Base-by-base conservation (phyloP, 2,888 invertebrate genomes). In the Dolomedes plantarius region DNA sequence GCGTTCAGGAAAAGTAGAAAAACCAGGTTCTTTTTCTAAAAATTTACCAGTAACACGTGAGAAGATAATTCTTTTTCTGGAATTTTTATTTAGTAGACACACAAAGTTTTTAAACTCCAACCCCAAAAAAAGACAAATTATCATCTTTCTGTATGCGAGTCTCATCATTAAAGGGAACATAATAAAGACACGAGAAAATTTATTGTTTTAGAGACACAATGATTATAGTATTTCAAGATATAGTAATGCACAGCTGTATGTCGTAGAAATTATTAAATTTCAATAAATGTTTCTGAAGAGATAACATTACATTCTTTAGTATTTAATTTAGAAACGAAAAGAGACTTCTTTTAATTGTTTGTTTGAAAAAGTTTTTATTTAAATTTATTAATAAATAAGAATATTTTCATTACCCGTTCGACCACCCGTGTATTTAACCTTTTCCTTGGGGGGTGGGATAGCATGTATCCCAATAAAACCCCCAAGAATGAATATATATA, bases 121-220 rank as follows among this genome's bases (percentile, higher is more conserved):
- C 0, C 19, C 1, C 68, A 68, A 68, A 67, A 36, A 68, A 68
- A 64, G 23, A 39, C 6, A 68, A 6, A 36, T 67, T 68, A 32
- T 13, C 11, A 39, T 67, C 16, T 46, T n/a, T 46, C 46, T 46
- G 2, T 23, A 19, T 3, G 23, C 1, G 5, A 5, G 56, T 56
- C 19, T 56, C 23, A 56, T 56, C 56, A 56, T 56, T 56, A 56
- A 16, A 19, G 3, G 23, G 5, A 5, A 23, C 56, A 56, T 56
- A 56, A 56, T 56, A 23, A 56, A 46, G 19, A 56, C 56, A 19
- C 3, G 23, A 56, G 9, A 36, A 11, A 56, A 13, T 46, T 46
- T 16, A 46, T 46, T 46, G 41, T 46, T 46, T 16, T n/a, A 46
- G 16, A 6, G 13, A 13, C 16, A 16, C 16, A 46, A 46, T 46